Evolutionary conservation across 64 coral and sea anemone species (phyloP).

Genomic region (Platygyra sinensis): DNA sequence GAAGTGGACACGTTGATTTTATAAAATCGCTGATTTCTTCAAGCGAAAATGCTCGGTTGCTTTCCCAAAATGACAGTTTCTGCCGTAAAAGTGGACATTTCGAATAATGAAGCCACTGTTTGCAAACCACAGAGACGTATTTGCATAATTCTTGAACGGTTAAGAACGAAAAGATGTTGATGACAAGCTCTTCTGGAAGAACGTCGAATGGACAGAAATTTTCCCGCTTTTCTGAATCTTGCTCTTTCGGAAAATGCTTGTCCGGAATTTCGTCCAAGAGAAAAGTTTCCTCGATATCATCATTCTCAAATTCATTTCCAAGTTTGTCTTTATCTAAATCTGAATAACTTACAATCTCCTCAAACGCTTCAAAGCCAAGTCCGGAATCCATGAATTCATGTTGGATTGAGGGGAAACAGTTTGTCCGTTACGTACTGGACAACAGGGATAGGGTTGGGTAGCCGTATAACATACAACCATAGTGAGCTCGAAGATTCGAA

Average conservation of each 20-base stretch:
- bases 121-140: too few species aligned
- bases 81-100: too few species aligned
- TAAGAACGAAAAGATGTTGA: too few species aligned
- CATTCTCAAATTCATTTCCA: background rate
- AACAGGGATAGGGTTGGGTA: background rate
- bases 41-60: too few species aligned
- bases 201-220: constrained; percentile 34
- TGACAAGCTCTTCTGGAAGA: too few species aligned
- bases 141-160: too few species aligned
- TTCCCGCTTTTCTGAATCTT: background rate
- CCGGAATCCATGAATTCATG: constrained; percentile 1
- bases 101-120: too few species aligned
- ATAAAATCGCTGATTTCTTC: too few species aligned
- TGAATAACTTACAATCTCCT: background rate
- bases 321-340: background rate
- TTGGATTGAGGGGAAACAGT: background rate
- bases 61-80: too few species aligned
- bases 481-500: too few species aligned
- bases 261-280: constrained; percentile 15
- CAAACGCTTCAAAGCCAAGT: background rate
- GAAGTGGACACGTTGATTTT: too few species aligned
- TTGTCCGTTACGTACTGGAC: background rate
- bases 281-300: constrained; percentile 51
- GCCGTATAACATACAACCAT: too few species aligned
- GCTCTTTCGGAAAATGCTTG: background rate